These are phyloP conservation scores for Alca torda DNA, from an alignment of 2,797 vertebrate species.

Conservation along the genomic window DNA sequence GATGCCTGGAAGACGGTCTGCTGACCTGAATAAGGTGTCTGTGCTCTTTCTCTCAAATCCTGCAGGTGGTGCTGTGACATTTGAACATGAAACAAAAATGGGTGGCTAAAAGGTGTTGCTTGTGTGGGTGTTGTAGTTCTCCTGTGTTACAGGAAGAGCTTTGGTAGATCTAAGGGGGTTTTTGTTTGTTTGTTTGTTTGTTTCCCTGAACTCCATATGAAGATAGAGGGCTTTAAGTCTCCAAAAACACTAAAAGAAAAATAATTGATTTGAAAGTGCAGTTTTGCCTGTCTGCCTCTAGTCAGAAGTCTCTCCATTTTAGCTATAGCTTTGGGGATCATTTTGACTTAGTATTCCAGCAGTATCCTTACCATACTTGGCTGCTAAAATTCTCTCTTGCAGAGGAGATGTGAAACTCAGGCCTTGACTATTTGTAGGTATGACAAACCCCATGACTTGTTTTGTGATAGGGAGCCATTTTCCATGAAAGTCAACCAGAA, in stretches of 20 bases:
- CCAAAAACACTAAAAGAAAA: neutral
- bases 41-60: neutral
- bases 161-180: neutral
- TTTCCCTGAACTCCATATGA: neutral
- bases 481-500: neutral
- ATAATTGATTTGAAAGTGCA: neutral
- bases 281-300: neutral
- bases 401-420: neutral
- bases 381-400: neutral
- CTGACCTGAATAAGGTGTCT: neutral
- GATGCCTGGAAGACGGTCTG: neutral
- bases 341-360: neutral
- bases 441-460: neutral
- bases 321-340: neutral
- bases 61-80: constrained; percentile 32
- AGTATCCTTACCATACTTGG: neutral
- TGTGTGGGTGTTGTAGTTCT: neutral
- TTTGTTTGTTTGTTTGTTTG: too few relatives aligned
- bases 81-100: neutral
- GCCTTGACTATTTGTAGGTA: neutral
- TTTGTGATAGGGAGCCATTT: neutral
- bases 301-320: neutral
- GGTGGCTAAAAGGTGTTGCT: neutral
- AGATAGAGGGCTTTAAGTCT: neutral
- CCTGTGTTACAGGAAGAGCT: neutral